These are phyloP conservation scores for Poeciliopsis prolifica DNA, from an alignment of 2,113 vertebrate species.

Conservation along the genomic window DNA sequence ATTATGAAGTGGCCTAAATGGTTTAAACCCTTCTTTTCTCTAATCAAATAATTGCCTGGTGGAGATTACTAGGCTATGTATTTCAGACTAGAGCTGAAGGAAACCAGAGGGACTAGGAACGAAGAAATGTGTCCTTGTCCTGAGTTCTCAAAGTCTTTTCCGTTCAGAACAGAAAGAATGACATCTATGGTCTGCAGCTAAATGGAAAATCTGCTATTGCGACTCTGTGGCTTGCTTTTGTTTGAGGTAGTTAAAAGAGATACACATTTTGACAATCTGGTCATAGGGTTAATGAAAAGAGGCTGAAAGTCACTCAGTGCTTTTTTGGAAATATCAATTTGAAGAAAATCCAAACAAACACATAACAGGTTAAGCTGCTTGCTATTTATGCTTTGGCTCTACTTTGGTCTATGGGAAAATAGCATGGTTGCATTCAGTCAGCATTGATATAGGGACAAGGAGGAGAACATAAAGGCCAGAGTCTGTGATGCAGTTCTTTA, in stretches of 20 bases:
- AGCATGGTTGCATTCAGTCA: slow-evolving; percentile 28
- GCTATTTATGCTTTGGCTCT: slow-evolving; percentile 20
- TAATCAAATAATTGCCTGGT: slow-evolving; percentile 82
- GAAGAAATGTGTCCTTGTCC: slow-evolving; percentile 67
- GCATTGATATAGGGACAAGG: slow-evolving; percentile 7
- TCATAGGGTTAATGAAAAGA: slow-evolving; percentile 47
- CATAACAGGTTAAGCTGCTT: slow-evolving; percentile 21
- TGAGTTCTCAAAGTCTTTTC: slow-evolving; percentile 62
- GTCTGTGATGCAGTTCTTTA: background rate
- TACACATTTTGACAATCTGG: slow-evolving; percentile 25
- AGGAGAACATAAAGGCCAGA: slow-evolving; percentile 1
- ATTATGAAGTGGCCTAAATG: slow-evolving; percentile 72
- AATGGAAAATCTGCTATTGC: slow-evolving; percentile 19
- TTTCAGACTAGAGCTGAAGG: slow-evolving; percentile 57
- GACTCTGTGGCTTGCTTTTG: slow-evolving; percentile 34
- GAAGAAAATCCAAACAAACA: slow-evolving; percentile 20
- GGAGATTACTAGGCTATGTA: slow-evolving; percentile 67
- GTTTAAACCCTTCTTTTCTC: slow-evolving; percentile 68
- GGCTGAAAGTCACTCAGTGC: slow-evolving; percentile 37
- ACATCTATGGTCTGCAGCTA: slow-evolving; percentile 25
- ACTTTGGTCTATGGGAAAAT: slow-evolving; percentile 11
- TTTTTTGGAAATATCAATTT: slow-evolving; percentile 37
- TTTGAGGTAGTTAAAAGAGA: slow-evolving; percentile 45
- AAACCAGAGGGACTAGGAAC: slow-evolving; percentile 48
- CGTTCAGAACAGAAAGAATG: slow-evolving; percentile 35